These are phyloP conservation scores for Hassar affinis DNA, from an alignment of 2,113 vertebrate genomes.

Conservation along the genomic window DNA sequence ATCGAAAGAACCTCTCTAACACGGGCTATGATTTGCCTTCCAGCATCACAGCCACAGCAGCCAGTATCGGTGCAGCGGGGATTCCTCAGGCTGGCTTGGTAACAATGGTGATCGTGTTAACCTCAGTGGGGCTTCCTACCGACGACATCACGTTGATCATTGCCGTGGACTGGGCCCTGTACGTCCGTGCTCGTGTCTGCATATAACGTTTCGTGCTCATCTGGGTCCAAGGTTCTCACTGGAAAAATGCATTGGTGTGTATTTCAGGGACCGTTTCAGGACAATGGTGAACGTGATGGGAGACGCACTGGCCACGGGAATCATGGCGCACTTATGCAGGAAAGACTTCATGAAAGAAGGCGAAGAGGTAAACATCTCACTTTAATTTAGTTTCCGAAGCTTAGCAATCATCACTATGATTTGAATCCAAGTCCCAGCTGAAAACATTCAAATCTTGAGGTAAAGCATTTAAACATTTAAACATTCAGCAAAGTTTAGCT, in stretches of 20 bases:
- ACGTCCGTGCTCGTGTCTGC: conserved; percentile 78
- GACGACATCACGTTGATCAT: conserved; percentile 97
- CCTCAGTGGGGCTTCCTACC: conserved; percentile 93
- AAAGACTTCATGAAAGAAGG: conserved; percentile 91
- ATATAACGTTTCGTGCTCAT: no score
- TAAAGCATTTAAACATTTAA: neutral
- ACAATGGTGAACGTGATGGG: conserved; percentile 99
- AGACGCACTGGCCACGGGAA: conserved; percentile 89
- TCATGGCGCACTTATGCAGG: conserved; percentile 95
- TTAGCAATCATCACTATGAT: neutral
- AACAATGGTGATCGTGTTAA: conserved; percentile 98
- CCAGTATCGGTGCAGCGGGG: conserved; percentile 95
- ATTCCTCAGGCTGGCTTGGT: conserved; percentile 96
- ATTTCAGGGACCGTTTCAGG: conserved; percentile 89
- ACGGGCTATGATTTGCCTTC: neutral
- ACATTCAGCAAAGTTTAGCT: neutral
- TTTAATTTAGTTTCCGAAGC: neutral
- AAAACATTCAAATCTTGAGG: neutral
- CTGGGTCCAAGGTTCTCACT: neutral
- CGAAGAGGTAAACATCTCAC: conserved; percentile 77
- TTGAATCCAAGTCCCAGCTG: neutral
- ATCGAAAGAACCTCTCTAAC: neutral
- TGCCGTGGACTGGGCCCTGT: conserved; percentile 97
- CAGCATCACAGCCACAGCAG: conserved; percentile 96
- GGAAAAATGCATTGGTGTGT: conserved; percentile 4